phyloP scores from a whole-genome alignment of 2,888 invertebrate species.

The Epinotia brunnichana region DNA sequence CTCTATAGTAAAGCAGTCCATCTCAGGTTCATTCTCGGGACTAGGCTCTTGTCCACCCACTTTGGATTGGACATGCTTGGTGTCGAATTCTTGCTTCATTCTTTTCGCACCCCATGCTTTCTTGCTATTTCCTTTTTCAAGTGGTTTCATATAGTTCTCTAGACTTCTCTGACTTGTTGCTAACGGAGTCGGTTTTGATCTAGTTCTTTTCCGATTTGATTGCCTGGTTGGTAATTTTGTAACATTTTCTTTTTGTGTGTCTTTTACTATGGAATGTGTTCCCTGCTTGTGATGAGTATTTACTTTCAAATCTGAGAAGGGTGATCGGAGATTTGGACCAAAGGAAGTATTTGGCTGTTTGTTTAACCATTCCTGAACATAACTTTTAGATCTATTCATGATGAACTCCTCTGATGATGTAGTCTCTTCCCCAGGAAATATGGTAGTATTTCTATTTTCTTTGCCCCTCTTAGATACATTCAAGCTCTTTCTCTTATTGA shows the following conservation, averaged over 20 bases:
- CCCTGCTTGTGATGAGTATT: constrained; percentile 49
- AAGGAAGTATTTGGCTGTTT: constrained; percentile 53
- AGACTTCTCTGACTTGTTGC: constrained; percentile 38
- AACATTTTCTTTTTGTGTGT: constrained; percentile 36
- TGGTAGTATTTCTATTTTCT: constrained; percentile 56
- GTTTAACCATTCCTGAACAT: constrained; percentile 71
- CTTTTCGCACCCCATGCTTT: constrained; percentile 43
- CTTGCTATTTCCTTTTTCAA: constrained; percentile 31
- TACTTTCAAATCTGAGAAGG: constrained; percentile 67
- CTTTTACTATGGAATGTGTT: constrained; percentile 26
- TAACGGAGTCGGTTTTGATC: constrained; percentile 49
- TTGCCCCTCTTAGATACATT: constrained; percentile 52
- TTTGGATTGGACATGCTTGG: constrained; percentile 20
- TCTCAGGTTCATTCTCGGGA: constrained; percentile 68
- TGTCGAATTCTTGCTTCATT: constrained; percentile 38
- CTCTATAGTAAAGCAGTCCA: constrained; percentile 64
- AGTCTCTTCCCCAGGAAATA: constrained; percentile 64
- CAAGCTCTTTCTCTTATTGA: constrained; percentile 70
- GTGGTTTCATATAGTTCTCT: constrained; percentile 39
- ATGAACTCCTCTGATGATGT: constrained; percentile 49
- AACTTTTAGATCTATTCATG: constrained; percentile 64
- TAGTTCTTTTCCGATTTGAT: constrained; percentile 38
- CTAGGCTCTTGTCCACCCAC: constrained; percentile 47
- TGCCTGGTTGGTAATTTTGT: constrained; percentile 5
- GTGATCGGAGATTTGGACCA: constrained; percentile 57